Percentiles rank a stretch among this genome's conserved stretches.
Conservation (phyloP, 2,113 vertebrate species). For the Rattus rattus region DNA sequence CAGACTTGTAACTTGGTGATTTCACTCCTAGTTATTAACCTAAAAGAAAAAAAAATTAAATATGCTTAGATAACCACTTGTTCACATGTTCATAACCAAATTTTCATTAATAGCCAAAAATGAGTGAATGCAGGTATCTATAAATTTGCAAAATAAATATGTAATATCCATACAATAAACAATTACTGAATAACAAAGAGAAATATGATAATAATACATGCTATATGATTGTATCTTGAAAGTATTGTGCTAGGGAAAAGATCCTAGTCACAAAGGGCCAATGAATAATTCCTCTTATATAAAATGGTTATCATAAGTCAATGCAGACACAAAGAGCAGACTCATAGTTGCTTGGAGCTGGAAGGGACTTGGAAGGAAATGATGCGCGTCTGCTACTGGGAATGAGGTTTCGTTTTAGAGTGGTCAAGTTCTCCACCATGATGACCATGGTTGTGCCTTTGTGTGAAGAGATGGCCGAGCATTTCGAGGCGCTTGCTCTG, state of each 20-base stretch:
- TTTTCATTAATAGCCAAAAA: background rate
- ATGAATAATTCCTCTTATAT: background rate
- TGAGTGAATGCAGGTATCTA: background rate
- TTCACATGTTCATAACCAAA: background rate
- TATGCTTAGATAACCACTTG: background rate
- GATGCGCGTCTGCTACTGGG: background rate
- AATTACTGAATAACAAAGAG: background rate
- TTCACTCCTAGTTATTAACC: background rate
- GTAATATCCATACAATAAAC: background rate
- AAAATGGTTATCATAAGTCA: background rate
- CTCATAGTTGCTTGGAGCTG: background rate
- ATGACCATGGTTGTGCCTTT: background rate
- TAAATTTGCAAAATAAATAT: background rate
- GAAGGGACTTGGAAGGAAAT: background rate
- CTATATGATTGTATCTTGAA: background rate
- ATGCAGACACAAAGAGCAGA: background rate
- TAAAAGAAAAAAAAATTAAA: background rate
- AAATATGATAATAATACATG: background rate
- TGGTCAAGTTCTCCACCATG: background rate
- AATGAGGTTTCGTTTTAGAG: background rate
- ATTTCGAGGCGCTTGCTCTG: background rate
- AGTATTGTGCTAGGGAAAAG: background rate
- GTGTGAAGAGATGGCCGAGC: background rate
- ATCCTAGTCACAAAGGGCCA: background rate
- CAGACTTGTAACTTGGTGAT: background rate